phyloP scores from a whole-genome alignment of 2,888 invertebrate species.

The Mechanitis mazaeus region DNA sequence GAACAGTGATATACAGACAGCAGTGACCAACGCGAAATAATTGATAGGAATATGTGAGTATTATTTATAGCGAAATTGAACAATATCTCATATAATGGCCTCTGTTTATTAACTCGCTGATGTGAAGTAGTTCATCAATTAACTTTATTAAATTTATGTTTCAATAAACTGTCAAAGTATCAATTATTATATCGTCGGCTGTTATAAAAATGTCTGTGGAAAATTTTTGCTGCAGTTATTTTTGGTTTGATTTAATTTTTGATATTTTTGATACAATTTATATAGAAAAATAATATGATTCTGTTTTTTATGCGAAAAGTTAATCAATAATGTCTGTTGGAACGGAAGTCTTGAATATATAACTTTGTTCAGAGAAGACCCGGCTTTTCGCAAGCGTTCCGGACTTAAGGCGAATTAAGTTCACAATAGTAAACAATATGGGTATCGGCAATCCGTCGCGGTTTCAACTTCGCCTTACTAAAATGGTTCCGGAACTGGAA shows the following conservation, averaged over 20 bases:
- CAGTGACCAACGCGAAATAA: no score
- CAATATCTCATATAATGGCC: conserved; percentile 6
- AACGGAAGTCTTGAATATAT: not conserved
- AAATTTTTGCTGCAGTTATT: not conserved
- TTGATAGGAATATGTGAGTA: no score
- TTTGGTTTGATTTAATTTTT: no score
- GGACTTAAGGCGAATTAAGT: conserved; percentile 25
- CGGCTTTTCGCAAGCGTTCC: conserved; percentile 17
- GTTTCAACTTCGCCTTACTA: conserved; percentile 34
- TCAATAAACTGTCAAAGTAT: conserved; percentile 23
- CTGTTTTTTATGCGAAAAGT: not conserved
- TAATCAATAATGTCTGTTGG: conserved; percentile 3
- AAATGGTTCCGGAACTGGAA: conserved; percentile 30
- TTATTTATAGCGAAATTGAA: conserved; percentile 9
- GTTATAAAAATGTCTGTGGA: conserved; percentile 12
- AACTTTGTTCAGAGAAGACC: conserved; percentile 8
- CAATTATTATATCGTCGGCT: conserved; percentile 13
- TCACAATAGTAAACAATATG: conserved; percentile 31
- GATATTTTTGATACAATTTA: no score
- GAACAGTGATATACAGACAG: no score
- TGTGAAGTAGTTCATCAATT: conserved; percentile 26
- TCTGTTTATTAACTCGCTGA: conserved; percentile 21
- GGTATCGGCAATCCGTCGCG: conserved; percentile 30
- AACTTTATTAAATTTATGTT: conserved; percentile 27
- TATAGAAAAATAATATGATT: not conserved